Evolutionary conservation across 2,797 vertebrate genomes (phyloP), one percentile per base, ranked within the genome.

Genomic region (Cyprinella venusta): DNA sequence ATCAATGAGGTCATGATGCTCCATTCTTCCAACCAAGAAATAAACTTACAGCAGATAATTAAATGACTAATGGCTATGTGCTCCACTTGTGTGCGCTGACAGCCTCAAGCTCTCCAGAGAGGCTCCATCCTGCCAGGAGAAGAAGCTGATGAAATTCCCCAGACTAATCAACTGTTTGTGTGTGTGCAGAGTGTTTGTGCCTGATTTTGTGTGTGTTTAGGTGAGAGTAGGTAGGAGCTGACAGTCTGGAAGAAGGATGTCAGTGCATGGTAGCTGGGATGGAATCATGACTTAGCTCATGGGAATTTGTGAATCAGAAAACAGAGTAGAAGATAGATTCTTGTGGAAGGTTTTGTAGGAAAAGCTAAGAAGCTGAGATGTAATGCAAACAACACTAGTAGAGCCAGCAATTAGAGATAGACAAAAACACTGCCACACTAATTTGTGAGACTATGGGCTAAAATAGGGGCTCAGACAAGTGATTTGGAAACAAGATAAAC

Each of bases 81-180:
- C 72, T 85, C 75, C 81, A 85, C 86, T 80, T 86, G 85, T 48
- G 76, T 64, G 56, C 42, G 42, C 80, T 87, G 88, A 89, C 88
- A 89, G 84, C 84, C 81, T 84, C 50, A 56, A 86, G 83, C 80
- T 79, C 84, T 79, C 84, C 76, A 67, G 85, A 81, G 76, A 82
- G 83, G 50, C 61, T 88, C 79, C 42, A 50, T 81, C 79, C 82
- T 87, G 79, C 78, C 75, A 79, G 81, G 76, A 86, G 82, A 84
- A 61, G 64, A 84, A 89, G 81, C 87, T 85, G 84, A 87, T 86
- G 87, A 87, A 89, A 89, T 85, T 86, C 85, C 83, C 83, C 69
- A 64, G 82, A 81, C 86, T 87, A 86, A 88, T 86, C 77, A 83
- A 76, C 75, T 67, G 61, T 82, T 85, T 85, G 76, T 71, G 82